A percentile compares a stretch with the other conserved stretches of the same genome.
Evolutionary conservation across 2,888 invertebrate species (phyloP).

Genomic region (Leptopterna dolabrata): DNA sequence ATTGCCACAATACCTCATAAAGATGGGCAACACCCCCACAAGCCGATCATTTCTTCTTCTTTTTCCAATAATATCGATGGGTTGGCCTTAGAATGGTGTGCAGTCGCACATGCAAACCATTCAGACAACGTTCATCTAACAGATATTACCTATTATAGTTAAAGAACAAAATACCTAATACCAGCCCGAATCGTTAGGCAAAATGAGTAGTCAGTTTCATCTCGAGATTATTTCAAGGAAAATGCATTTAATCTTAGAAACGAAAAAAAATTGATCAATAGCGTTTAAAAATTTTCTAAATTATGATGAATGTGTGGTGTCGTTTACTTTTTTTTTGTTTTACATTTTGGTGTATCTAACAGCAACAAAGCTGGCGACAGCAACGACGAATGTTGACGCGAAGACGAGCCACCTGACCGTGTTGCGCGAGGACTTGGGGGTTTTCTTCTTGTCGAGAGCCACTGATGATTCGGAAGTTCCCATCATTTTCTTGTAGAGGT

Average conservation of each 20-base stretch:
- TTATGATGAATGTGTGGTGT: background rate
- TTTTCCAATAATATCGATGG: too few relatives aligned
- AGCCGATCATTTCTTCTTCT: too few relatives aligned
- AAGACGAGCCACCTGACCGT: slow-evolving; percentile 73
- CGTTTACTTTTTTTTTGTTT: background rate
- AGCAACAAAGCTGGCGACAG: slow-evolving; percentile 80
- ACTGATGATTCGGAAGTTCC: slow-evolving; percentile 65
- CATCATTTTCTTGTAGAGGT: slow-evolving; percentile 78
- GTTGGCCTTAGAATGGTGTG: too few relatives aligned
- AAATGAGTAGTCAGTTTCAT: background rate
- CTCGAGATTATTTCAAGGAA: background rate
- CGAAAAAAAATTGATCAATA: background rate
- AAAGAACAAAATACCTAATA: too few relatives aligned
- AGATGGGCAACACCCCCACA: too few relatives aligned
- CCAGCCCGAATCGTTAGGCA: background rate
- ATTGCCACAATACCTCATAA: too few relatives aligned
- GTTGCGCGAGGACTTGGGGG: slow-evolving; percentile 12
- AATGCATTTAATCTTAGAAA: background rate
- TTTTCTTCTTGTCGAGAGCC: slow-evolving; percentile 42
- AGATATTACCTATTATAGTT: too few relatives aligned
- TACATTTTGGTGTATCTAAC: slow-evolving; percentile 63
- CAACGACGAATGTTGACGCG: slow-evolving; percentile 76
- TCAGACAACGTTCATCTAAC: too few relatives aligned
- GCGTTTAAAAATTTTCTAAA: background rate
- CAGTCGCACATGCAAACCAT: too few relatives aligned